Evolutionary conservation across 2,888 invertebrate genomes (phyloP).

Genomic region (Tipula vernalis): DNA sequence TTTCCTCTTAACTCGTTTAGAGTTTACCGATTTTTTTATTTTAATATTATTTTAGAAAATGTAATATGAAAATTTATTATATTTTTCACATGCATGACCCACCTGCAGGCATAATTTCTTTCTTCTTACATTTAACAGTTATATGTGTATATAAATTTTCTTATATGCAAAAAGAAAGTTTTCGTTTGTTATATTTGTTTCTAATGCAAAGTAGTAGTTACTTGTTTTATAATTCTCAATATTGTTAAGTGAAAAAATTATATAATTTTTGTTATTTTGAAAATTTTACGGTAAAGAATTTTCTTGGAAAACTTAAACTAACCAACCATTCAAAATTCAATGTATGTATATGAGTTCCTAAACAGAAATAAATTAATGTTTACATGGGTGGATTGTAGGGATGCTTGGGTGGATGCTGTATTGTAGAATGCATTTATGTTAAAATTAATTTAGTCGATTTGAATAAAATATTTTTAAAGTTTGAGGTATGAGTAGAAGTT

Average conservation of each 20-base stretch:
- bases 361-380: background rate
- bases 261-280: background rate
- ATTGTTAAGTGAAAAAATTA: background rate
- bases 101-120: constrained; percentile 4
- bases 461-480: background rate
- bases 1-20: background rate
- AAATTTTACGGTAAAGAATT: background rate
- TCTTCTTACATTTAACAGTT: background rate
- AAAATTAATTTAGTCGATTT: background rate
- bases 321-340: background rate
- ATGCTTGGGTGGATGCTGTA: background rate
- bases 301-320: background rate
- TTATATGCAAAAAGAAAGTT: background rate
- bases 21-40: background rate
- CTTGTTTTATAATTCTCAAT: background rate
- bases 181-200: background rate
- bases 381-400: background rate
- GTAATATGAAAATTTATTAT: background rate
- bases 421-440: background rate
- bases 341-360: background rate
- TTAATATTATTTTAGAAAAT: background rate
- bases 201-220: background rate
- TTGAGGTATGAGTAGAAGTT: background rate
- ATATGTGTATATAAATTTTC: background rate
- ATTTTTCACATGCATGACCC: background rate